These are phyloP conservation scores for Grammomys surdaster DNA, from an alignment of 2,113 vertebrate genomes.

Conservation along the genomic window DNA sequence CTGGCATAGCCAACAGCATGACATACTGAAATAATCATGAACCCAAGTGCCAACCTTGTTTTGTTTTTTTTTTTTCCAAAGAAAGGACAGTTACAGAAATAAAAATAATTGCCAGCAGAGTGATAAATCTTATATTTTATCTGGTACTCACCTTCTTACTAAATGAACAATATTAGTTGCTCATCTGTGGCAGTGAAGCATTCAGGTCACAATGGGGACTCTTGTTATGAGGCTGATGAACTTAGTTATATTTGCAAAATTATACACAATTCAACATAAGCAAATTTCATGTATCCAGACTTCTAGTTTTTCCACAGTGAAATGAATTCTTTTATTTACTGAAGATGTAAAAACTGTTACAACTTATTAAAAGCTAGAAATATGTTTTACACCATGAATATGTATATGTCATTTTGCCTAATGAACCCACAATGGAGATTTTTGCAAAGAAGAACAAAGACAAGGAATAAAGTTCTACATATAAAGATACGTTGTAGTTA, in stretches of 20 bases:
- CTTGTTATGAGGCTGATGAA: not conserved
- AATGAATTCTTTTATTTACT: slow-evolving; percentile 62
- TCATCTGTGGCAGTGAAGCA: not conserved
- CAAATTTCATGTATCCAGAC: not conserved
- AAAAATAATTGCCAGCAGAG: slow-evolving; percentile 7
- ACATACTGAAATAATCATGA: slow-evolving; percentile 61
- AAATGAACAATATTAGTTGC: not conserved
- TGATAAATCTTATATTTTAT: not conserved
- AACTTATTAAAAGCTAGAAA: slow-evolving; percentile 37
- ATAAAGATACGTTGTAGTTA: not conserved
- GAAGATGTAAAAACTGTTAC: slow-evolving; percentile 7
- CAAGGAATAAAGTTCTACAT: not conserved
- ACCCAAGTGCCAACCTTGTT: slow-evolving; percentile 51
- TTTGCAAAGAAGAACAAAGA: slow-evolving; percentile 20
- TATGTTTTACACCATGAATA: slow-evolving; percentile 22
- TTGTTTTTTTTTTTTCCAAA: slow-evolving; percentile 31
- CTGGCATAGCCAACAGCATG: not conserved
- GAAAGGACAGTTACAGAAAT: slow-evolving; percentile 61
- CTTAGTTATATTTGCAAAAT: not conserved
- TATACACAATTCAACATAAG: not conserved
- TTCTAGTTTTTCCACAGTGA: not conserved
- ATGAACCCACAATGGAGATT: not conserved
- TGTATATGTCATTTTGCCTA: not conserved
- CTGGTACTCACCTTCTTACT: not conserved
- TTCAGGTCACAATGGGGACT: not conserved